Conservation (phyloP, 2,113 vertebrate genomes). For the Mobula birostris region DNA sequence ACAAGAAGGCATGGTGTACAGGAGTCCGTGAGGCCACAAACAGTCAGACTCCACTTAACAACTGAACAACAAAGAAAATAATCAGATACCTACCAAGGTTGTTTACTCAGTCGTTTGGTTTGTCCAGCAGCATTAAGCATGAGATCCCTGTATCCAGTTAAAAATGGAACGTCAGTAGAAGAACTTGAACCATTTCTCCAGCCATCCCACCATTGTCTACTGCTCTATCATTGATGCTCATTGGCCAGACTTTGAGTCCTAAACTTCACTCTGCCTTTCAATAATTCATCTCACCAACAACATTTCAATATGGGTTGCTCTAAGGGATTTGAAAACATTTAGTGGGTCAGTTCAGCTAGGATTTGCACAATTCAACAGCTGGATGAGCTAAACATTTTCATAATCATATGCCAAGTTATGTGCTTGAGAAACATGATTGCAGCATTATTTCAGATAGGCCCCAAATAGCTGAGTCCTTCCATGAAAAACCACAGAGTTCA, state of each 20-base stretch:
- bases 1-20: no score
- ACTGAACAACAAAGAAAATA: no score
- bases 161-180: not conserved
- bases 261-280: not conserved
- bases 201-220: not conserved
- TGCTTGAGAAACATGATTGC: not conserved
- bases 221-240: no score
- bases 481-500: not conserved
- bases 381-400: conserved; percentile 17
- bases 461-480: not conserved
- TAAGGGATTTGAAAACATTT: not conserved
- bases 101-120: not conserved
- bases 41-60: no score
- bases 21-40: no score
- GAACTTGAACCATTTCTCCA: not conserved
- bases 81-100: not conserved
- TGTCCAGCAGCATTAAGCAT: not conserved
- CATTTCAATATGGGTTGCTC: not conserved
- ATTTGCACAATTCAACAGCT: not conserved
- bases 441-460: not conserved
- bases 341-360: not conserved
- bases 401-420: not conserved
- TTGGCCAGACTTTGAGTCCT: not conserved
- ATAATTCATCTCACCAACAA: not conserved
- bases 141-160: not conserved